Percentiles rank a stretch among this genome's conserved stretches.
phyloP scores from a whole-genome alignment of 2,888 invertebrate genomes.

The Ceraclea dissimilis region DNA sequence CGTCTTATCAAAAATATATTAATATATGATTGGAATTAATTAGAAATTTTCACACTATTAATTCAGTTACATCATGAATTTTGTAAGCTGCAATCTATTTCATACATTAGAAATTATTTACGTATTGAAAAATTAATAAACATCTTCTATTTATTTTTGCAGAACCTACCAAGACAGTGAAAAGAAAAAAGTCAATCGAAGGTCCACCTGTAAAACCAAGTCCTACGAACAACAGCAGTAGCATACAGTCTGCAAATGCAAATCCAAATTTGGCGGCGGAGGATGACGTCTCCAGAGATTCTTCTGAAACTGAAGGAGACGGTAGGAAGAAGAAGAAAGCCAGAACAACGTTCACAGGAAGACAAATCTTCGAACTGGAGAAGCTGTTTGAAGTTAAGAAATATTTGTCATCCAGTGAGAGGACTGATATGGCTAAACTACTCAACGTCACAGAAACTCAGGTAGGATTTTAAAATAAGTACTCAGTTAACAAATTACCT shows the following conservation, averaged over 20 bases:
- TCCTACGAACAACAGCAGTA: conserved; percentile 21
- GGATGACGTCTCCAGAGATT: conserved; percentile 38
- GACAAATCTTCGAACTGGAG: conserved; percentile 95
- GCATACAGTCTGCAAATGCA: neutral
- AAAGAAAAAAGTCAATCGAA: conserved; percentile 45
- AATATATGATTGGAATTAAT: no score
- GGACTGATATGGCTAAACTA: conserved; percentile 90
- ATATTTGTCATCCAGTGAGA: conserved; percentile 88
- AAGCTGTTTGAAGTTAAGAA: conserved; percentile 94
- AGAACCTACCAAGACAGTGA: conserved; percentile 41
- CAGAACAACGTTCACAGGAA: conserved; percentile 88
- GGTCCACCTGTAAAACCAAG: conserved; percentile 26
- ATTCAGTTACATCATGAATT: no score
- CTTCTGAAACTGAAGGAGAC: conserved; percentile 47
- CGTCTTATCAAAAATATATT: no score
- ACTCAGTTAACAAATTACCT: no score
- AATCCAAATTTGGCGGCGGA: conserved; percentile 8
- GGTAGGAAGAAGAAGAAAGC: conserved; percentile 74
- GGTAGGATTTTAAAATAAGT: conserved; percentile 49
- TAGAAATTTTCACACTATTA: no score
- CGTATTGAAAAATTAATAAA: no score
- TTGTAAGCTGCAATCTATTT: no score
- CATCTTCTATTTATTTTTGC: conserved; percentile 20
- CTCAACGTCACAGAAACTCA: conserved; percentile 94
- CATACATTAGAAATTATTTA: no score